Evolutionary conservation across 2,113 vertebrate species (phyloP).

Genomic region (Dicerorhinus sumatrensis): DNA sequence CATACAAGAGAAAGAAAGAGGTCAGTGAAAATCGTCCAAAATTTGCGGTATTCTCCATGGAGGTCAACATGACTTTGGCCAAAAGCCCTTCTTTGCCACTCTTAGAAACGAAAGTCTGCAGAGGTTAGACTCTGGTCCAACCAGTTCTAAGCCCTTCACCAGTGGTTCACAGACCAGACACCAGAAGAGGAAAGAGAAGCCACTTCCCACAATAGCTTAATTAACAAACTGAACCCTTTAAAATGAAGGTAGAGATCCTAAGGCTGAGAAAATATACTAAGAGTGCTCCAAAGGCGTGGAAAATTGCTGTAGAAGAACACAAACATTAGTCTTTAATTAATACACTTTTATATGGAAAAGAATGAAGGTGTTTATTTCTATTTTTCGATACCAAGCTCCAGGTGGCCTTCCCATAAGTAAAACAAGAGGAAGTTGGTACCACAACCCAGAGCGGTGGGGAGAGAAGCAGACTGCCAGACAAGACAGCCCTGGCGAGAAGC

Average conservation of each 20-base stretch:
- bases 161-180: not conserved
- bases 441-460: not conserved
- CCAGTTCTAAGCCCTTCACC: not conserved
- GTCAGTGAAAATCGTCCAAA: not conserved
- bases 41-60: not conserved
- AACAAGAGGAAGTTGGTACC: constrained; percentile 8
- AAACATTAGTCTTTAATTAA: not conserved
- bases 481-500: not conserved
- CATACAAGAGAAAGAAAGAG: not conserved
- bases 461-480: not conserved
- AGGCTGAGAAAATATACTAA: not conserved
- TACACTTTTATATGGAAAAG: not conserved
- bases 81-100: not conserved
- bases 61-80: not conserved
- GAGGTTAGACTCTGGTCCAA: not conserved
- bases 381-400: not conserved
- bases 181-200: constrained; percentile 33
- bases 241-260: not conserved
- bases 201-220: not conserved
- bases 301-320: not conserved
- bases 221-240: not conserved
- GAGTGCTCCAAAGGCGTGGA: not conserved
- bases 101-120: not conserved
- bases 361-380: not conserved
- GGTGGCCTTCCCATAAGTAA: not conserved